A percentile compares a stretch with the other conserved stretches of the same genome.
Conservation (phyloP, 2,888 invertebrate species). For the Volucella inanis region DNA sequence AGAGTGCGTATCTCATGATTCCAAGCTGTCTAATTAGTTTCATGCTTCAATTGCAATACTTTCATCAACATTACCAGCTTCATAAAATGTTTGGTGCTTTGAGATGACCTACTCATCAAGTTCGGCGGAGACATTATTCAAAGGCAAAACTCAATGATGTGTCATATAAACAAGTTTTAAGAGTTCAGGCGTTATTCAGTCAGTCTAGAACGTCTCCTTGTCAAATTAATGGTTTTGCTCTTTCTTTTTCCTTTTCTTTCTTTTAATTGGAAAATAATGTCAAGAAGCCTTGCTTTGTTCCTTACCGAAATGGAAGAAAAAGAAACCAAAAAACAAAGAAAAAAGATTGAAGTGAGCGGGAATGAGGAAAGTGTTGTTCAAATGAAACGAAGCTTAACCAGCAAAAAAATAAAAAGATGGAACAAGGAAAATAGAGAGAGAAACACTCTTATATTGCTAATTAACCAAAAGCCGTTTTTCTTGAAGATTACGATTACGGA, state of each 20-base stretch:
- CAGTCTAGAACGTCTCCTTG: slow-evolving; percentile 11
- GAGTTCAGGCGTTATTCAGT: slow-evolving; percentile 20
- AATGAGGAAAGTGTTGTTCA: slow-evolving; percentile 3
- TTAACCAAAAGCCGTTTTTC: slow-evolving; percentile 26
- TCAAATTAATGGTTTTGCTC: slow-evolving; percentile 2
- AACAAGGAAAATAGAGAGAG: background rate
- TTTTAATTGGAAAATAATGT: slow-evolving; percentile 56
- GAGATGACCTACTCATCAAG: slow-evolving; percentile 11
- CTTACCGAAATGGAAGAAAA: background rate
- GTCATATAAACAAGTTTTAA: slow-evolving; percentile 1
- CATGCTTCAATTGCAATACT: slow-evolving; percentile 38
- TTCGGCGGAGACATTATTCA: slow-evolving; percentile 7
- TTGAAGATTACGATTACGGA: slow-evolving; percentile 18
- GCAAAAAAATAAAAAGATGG: background rate
- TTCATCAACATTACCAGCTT: slow-evolving; percentile 3
- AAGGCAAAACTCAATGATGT: slow-evolving; percentile 4
- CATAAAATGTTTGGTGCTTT: slow-evolving; percentile 21
- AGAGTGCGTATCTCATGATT: background rate
- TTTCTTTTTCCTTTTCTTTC: background rate
- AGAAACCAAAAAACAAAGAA: slow-evolving; percentile 5
- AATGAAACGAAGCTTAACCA: background rate
- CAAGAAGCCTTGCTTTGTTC: slow-evolving; percentile 49
- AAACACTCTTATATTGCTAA: slow-evolving; percentile 11
- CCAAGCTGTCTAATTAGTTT: slow-evolving; percentile 57
- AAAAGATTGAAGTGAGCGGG: background rate